Conservation (phyloP, 2,797 vertebrate species). For the Sebastes minor region DNA sequence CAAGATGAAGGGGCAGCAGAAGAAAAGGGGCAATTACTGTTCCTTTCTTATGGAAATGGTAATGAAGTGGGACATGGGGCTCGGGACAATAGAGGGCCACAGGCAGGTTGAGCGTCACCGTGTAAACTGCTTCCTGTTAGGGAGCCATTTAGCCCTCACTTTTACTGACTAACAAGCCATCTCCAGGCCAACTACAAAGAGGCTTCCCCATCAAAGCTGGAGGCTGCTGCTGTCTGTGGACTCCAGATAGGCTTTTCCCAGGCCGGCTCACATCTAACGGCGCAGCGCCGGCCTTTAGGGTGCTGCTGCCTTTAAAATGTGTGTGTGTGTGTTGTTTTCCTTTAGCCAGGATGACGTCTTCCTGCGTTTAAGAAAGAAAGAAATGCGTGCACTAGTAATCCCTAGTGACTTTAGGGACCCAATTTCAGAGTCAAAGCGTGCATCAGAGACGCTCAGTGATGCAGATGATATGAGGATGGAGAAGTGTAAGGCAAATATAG, state of each 20-base stretch:
- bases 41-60: conserved; percentile 88
- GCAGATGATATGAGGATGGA: background rate
- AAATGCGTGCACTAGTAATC: background rate
- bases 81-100: conserved; percentile 81
- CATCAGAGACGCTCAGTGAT: background rate
- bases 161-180: conserved; percentile 88
- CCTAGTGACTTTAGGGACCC: background rate
- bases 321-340: conserved; percentile 1
- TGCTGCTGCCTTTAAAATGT: conserved; percentile 8
- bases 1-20: conserved; percentile 84
- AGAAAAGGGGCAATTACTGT: conserved; percentile 87
- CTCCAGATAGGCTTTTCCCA: conserved; percentile 74
- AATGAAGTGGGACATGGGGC: conserved; percentile 85
- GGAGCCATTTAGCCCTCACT: conserved; percentile 86
- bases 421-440: background rate
- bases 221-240: conserved; percentile 67
- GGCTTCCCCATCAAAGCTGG: conserved; percentile 82
- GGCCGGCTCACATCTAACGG: conserved; percentile 50
- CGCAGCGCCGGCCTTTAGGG: conserved; percentile 10
- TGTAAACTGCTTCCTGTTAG: conserved; percentile 89
- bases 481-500: background rate
- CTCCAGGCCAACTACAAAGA: conserved; percentile 87
- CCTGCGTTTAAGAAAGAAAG: background rate
- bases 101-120: conserved; percentile 82
- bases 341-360: background rate